Conservation (phyloP, 2,888 invertebrate species). For the Lycia hirtaria region DNA sequence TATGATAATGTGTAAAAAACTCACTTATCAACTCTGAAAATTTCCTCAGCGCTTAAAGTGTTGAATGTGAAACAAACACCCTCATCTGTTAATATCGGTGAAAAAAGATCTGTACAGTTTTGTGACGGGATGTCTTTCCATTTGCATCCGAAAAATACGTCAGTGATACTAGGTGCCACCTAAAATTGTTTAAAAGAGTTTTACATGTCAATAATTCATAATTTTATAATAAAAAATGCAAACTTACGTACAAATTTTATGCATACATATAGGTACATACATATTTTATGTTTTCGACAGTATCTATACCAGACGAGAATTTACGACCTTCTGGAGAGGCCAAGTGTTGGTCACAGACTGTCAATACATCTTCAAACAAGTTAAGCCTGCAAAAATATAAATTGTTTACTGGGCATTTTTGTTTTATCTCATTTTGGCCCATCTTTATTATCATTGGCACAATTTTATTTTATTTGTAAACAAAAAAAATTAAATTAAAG, state of each 20-base stretch:
- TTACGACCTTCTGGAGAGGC: conserved; percentile 76
- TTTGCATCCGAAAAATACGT: conserved; percentile 85
- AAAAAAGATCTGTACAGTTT: conserved; percentile 86
- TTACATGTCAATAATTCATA: too few species aligned
- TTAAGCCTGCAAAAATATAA: conserved; percentile 65
- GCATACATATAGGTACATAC: too few species aligned
- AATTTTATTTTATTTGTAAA: too few species aligned
- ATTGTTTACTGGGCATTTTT: too few species aligned
- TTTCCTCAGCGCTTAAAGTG: conserved; percentile 84
- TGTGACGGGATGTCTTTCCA: conserved; percentile 81
- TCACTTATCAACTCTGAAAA: conserved; percentile 86
- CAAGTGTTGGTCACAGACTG: conserved; percentile 86
- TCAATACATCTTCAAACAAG: conserved; percentile 79
- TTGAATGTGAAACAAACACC: conserved; percentile 90
- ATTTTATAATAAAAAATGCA: too few species aligned
- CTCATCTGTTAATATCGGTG: conserved; percentile 88
- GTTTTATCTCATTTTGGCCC: too few species aligned
- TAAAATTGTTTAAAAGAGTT: too few species aligned
- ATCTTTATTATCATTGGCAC: too few species aligned
- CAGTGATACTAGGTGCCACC: conserved; percentile 78
- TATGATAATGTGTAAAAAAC: too few species aligned
- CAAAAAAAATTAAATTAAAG: too few species aligned
- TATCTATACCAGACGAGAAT: conserved; percentile 73
- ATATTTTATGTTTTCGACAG: conserved; percentile 84
- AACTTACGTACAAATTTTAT: too few species aligned